Evolutionary conservation across 2,113 vertebrate species (phyloP), one percentile per base, ranked within the genome.

Genomic region (Pedionomus torquatus): DNA sequence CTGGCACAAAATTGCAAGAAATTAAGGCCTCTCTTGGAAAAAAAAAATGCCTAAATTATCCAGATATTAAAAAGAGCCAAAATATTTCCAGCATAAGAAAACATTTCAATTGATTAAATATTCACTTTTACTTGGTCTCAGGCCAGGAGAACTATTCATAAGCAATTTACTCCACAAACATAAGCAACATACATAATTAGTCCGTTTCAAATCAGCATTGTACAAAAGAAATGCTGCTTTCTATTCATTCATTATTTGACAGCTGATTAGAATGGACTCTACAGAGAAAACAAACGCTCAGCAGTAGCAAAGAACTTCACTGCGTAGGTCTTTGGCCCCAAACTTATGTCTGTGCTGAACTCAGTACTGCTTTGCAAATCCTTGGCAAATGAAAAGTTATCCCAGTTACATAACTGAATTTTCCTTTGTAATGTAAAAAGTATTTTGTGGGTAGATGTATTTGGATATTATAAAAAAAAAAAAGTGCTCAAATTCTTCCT

Each of bases 361-460:
- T 93, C 89, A 93, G 72, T 74, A 57, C 74, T 89, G 65, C 91
- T 84, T 48, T 91, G 92, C 86, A 89, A 79, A 70, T 91, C 81
- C 74, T 63, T 97, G 95, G 93, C 91, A 97, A 76, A 94, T n/a
- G 16, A 49, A 26, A 87, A 82, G 63, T 69, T 46, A 87, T 69
- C 83, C 58, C 37, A 39, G 92, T 97, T 96, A 96, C 81, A 94
- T 95, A 96, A 96, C 91, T 74, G 52, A 76, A 76, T 97, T 92
- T 94, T 94, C 74, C 94, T 96, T 96, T 95, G 94, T 95, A 87
- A 94, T 85, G 54, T 93, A 95, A 79, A 92, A 97, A 96, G 44
- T 89, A 96, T 96, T 97, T 94, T 91, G 96, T 85, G 97, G 91
- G 89, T 82, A 94, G 75, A 91, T 78, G 61, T 78, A 94, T 95